These are phyloP conservation scores for Rhamphomyia laevipes DNA, from an alignment of 2,888 invertebrate genomes.

Conservation along the genomic window DNA sequence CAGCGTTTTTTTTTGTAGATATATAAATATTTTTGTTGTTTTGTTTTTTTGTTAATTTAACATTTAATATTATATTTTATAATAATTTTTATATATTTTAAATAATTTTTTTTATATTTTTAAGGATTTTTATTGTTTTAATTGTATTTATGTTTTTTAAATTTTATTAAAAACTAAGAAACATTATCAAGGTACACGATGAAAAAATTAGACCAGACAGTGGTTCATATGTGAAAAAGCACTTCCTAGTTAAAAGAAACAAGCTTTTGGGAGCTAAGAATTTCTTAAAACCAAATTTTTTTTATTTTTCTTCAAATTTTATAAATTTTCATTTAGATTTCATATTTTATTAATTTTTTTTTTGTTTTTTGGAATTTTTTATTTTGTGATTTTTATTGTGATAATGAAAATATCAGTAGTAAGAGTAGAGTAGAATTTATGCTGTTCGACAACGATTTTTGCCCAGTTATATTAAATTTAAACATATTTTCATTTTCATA, in stretches of 20 bases:
- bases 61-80: no score
- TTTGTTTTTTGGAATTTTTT: background rate
- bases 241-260: background rate
- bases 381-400: background rate
- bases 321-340: background rate
- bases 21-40: no score
- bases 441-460: no score
- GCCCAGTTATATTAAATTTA: background rate
- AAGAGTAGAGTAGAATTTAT: no score
- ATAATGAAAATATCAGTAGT: background rate
- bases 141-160: background rate
- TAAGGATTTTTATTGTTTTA: no score
- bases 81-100: no score
- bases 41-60: no score
- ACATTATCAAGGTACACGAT: background rate
- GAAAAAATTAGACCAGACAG: slow-evolving; percentile 1
- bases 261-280: background rate
- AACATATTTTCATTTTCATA: background rate
- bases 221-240: slow-evolving; percentile 2
- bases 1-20: no score
- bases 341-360: background rate
- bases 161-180: background rate
- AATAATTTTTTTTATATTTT: no score
- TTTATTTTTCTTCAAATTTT: background rate
- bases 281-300: background rate